Base-by-base conservation (phyloP, 2,797 vertebrate genomes). In the Typhlichthys eigenmanni region DNA sequence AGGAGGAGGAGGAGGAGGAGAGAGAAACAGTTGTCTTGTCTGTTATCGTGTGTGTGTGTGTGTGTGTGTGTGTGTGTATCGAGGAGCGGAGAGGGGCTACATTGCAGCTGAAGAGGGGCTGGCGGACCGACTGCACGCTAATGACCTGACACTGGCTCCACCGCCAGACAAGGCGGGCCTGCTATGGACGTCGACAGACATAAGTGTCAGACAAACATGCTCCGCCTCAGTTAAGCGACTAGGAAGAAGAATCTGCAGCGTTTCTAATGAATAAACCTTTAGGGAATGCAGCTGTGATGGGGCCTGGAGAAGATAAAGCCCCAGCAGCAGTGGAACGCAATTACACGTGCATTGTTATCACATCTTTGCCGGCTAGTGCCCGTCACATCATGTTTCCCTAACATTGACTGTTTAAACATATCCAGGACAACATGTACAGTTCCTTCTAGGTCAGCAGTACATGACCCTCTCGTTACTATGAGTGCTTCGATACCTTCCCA, bases 121-220 rank as follows among this genome's bases (percentile, higher is more conserved):
- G 84, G 85, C 71, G 64, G 74, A 64, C 75, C 64, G 78, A 83
- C 75, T 79, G 73, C 74, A 79, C 13, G 49, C 86, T 89, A 91
- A 91, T 89, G 88, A 90, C 88, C 86, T 89, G 90, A 90, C 88
- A 79, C 67, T 69, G 85, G 71, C 78, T 86, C 85, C 83, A 81
- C 85, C 85, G 82, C 84, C 82, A 82, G 76, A 75, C 89, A 74
- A 74, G 60, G 78, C 81, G 80, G 88, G 87, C 89, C 87, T 88
- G 88, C 88, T 85, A 82, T 81, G 83, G 87, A 84, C 79, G 69
- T 85, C 68, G 49, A 75, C 81, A 78, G 85, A 83, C 84, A 89
- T 81, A 85, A 82, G 84, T 83, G 85, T 89, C 87, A 86, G 84
- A 78, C 84, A 89, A 87, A 91, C 87, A 81, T 83, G 82, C 78